Conservation (phyloP, 1,140 invertebrate species). For the Lepidostoma basale region DNA sequence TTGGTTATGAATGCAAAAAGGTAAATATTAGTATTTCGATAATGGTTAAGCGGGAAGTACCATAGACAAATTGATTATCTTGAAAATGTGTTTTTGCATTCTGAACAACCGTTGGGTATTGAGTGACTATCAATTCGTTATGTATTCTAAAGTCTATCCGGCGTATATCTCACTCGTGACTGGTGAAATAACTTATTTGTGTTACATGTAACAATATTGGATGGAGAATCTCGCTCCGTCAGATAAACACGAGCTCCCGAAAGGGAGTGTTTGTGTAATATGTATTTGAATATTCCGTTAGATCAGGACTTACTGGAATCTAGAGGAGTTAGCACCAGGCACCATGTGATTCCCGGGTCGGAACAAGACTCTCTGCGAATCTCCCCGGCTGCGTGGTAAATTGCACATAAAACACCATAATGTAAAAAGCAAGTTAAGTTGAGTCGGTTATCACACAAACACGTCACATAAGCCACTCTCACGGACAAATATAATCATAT, state of each 20-base stretch:
- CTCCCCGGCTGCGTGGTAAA: constrained; percentile 63
- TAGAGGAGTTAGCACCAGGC: constrained; percentile 58
- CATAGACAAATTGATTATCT: background rate
- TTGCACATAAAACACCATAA: constrained; percentile 28
- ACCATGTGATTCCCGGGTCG: constrained; percentile 73
- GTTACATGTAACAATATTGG: background rate
- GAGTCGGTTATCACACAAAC: background rate
- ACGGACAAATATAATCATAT: background rate
- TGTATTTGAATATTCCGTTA: constrained; percentile 18
- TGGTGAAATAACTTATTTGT: background rate
- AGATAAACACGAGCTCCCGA: background rate
- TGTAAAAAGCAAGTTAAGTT: background rate
- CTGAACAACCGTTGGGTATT: too few species aligned
- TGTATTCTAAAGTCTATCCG: too few species aligned
- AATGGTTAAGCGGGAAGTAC: background rate
- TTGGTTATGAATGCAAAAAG: background rate
- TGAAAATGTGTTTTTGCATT: too few species aligned
- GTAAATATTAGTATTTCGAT: background rate
- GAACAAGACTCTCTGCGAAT: constrained; percentile 75
- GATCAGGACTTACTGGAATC: constrained; percentile 60
- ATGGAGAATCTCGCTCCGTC: background rate
- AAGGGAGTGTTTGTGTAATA: constrained; percentile 9
- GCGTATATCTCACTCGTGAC: background rate
- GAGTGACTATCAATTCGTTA: too few species aligned
- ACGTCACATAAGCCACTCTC: constrained; percentile 17